Conservation (phyloP, 2,888 invertebrate species). For the Laspeyria flexula region DNA sequence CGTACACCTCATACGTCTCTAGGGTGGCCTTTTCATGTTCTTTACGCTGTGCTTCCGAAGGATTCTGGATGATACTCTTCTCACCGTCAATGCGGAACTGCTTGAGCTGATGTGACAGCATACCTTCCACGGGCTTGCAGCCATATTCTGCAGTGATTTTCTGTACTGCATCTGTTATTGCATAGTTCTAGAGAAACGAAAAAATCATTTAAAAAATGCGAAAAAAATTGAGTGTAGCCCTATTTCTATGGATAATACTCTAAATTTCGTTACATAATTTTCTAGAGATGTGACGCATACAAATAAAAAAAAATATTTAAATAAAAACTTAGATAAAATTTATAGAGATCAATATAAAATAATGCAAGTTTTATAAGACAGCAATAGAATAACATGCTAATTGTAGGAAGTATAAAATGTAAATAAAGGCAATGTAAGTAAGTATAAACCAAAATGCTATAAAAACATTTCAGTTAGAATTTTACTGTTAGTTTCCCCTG, state of each 20-base stretch:
- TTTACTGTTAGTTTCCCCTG: too few species aligned
- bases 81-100: constrained; percentile 99
- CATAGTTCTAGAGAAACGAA: constrained; percentile 89
- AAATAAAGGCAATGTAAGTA: too few species aligned
- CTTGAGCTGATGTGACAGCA: constrained; percentile 97
- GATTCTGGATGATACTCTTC: constrained; percentile 93
- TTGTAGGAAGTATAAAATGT: too few species aligned
- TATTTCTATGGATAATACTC: too few species aligned
- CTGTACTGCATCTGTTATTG: constrained; percentile 96
- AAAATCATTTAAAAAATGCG: neutral
- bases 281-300: too few species aligned
- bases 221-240: too few species aligned
- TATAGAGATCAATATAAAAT: too few species aligned
- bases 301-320: too few species aligned
- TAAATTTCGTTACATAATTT: too few species aligned
- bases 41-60: constrained; percentile 97
- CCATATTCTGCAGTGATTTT: constrained; percentile 97
- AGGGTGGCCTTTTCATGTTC: constrained; percentile 99
- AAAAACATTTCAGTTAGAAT: constrained; percentile 54
- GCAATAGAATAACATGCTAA: too few species aligned
- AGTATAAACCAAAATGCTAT: constrained; percentile 56
- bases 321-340: too few species aligned
- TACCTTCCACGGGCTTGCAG: constrained; percentile 99
- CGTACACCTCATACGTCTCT: constrained; percentile 98
- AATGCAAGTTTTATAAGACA: too few species aligned